A percentile compares a stretch with the other conserved stretches of the same genome.
Conservation (phyloP, 2,888 invertebrate species). For the Diploptera punctata region DNA sequence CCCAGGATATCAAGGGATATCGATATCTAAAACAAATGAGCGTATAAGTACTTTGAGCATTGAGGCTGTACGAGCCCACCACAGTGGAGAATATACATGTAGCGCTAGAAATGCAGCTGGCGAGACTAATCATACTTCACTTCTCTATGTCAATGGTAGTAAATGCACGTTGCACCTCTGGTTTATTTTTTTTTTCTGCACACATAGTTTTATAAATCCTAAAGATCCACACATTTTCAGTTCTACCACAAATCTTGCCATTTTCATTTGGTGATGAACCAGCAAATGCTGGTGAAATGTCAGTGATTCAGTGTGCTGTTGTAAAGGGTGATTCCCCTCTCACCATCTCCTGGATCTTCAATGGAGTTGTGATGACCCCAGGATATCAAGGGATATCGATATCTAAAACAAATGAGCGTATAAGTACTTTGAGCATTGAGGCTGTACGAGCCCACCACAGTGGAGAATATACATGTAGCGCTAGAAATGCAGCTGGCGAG, state of each 20-base stretch:
- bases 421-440: constrained; percentile 64
- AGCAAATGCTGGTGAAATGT: constrained; percentile 77
- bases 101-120: constrained; percentile 62
- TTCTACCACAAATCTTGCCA: constrained; percentile 72
- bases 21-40: constrained; percentile 64
- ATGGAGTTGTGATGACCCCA: constrained; percentile 49
- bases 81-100: constrained; percentile 66
- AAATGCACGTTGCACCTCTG: no score
- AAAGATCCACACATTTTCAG: no score
- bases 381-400: constrained; percentile 58
- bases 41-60: constrained; percentile 66
- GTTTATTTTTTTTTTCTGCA: no score
- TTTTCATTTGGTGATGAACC: constrained; percentile 66
- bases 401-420: constrained; percentile 65
- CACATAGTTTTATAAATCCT: no score
- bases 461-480: constrained; percentile 65
- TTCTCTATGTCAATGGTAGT: constrained; percentile 63
- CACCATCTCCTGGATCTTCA: constrained; percentile 76
- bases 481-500: constrained; percentile 61
- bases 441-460: constrained; percentile 61
- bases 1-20: constrained; percentile 56
- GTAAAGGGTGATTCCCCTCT: constrained; percentile 82
- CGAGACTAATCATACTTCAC: constrained; percentile 57
- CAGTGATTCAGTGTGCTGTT: constrained; percentile 74
- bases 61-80: constrained; percentile 60